Evolutionary conservation across 1,140 invertebrate species (phyloP).

Genomic region (Cherax quadricarinatus): DNA sequence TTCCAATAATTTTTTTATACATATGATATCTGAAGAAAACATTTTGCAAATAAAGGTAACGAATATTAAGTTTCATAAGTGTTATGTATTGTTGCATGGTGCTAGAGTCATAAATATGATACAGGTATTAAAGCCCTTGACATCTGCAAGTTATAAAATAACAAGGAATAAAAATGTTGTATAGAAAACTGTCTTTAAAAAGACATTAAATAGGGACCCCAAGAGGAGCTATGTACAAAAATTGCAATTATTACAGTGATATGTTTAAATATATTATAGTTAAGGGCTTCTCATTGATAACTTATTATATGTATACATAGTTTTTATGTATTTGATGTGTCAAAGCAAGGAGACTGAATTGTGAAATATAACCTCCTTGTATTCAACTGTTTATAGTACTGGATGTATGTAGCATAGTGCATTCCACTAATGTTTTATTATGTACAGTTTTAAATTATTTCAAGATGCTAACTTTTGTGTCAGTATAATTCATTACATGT

Average conservation of each 20-base stretch:
- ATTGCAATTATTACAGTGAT: neutral
- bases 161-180: too few species aligned
- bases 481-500: neutral
- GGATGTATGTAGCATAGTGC: neutral
- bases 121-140: neutral
- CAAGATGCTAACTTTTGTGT: neutral
- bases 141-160: neutral
- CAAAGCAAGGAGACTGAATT: neutral
- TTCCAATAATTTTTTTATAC: too few species aligned
- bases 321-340: neutral
- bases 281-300: too few species aligned
- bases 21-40: too few species aligned
- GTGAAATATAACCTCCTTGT: neutral
- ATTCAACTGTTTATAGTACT: neutral
- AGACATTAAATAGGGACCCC: neutral
- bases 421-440: neutral
- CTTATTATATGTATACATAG: too few species aligned
- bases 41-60: too few species aligned
- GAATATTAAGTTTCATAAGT: too few species aligned
- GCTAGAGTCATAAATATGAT: neutral
- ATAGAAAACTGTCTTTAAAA: neutral
- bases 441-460: neutral
- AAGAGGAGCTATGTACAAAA: conserved; percentile 1
- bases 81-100: neutral
- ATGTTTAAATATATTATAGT: neutral